phyloP scores from a whole-genome alignment of 2,113 vertebrate species.

The Odobenus rosmarus region DNA sequence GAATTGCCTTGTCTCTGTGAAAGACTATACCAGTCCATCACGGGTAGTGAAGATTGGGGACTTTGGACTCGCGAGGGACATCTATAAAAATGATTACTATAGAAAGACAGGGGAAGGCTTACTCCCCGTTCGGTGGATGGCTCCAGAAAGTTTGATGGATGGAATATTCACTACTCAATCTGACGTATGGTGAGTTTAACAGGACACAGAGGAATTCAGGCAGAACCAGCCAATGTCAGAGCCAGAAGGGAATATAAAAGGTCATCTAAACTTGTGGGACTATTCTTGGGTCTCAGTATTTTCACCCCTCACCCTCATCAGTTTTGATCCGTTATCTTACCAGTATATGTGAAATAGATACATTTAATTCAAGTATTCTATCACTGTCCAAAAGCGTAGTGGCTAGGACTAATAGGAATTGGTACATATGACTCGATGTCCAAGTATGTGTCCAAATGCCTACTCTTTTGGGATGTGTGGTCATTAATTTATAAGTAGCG shows the following conservation, averaged over 20 bases:
- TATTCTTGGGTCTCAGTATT: neutral
- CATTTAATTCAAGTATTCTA: constrained; percentile 20
- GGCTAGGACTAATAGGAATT: neutral
- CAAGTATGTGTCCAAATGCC: neutral
- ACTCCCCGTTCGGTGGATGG: constrained; percentile 90
- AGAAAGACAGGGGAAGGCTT: constrained; percentile 89
- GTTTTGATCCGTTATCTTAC: neutral
- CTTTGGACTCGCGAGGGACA: constrained; percentile 89
- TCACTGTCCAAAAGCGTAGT: neutral
- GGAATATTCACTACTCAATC: constrained; percentile 88
- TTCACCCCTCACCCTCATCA: neutral
- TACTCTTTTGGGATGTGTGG: neutral
- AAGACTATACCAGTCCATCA: constrained; percentile 78
- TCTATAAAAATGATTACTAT: constrained; percentile 91
- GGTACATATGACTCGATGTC: neutral
- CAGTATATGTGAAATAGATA: neutral
- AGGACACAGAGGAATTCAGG: neutral
- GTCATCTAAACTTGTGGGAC: neutral
- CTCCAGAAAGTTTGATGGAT: constrained; percentile 88
- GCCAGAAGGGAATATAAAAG: neutral
- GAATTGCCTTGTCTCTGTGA: constrained; percentile 90
- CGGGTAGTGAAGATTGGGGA: constrained; percentile 88
- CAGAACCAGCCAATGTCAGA: neutral
- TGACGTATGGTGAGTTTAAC: constrained; percentile 87
- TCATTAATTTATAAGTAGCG: neutral